phyloP scores from a whole-genome alignment of 2,888 invertebrate species.

The Cosmia trapezina region DNA sequence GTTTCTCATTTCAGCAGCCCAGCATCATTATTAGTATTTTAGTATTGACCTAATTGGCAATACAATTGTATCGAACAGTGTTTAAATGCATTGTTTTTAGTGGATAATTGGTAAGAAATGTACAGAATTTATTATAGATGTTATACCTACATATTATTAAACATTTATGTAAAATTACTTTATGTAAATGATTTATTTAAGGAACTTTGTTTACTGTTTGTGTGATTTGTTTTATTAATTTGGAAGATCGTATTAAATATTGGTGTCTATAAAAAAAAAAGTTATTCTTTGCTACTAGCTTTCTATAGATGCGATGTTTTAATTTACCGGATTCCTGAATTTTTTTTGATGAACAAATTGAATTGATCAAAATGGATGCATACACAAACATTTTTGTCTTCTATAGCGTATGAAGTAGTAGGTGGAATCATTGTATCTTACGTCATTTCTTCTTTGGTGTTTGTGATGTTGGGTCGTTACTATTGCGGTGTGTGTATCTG shows the following conservation, averaged over 20 bases:
- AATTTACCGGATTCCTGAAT: conserved; percentile 2
- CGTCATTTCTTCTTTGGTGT: conserved; percentile 22
- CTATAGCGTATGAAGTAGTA: conserved; percentile 19
- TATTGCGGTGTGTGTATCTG: conserved; percentile 70
- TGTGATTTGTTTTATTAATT: conserved; percentile 44
- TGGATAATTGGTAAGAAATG: conserved; percentile 83
- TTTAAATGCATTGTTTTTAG: conserved; percentile 74
- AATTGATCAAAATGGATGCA: conserved; percentile 24
- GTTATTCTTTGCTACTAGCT: conserved; percentile 22
- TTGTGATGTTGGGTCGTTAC: conserved; percentile 28
- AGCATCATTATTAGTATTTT: conserved; percentile 70
- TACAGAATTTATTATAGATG: conserved; percentile 78
- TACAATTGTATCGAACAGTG: conserved; percentile 72
- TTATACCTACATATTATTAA: conserved; percentile 62
- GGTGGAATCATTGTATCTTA: conserved; percentile 37
- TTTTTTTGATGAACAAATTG: conserved; percentile 21
- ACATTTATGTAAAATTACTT: conserved; percentile 49
- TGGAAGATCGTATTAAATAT: conserved; percentile 18
- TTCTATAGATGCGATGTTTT: conserved; percentile 35
- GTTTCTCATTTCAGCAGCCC: conserved; percentile 82
- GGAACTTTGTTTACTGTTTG: conserved; percentile 45
- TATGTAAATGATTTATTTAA: conserved; percentile 55
- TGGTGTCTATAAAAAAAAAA: conserved; percentile 27
- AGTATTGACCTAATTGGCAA: conserved; percentile 77
- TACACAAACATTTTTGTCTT: conserved; percentile 43